Evolutionary conservation across 1,140 invertebrate genomes (phyloP), one percentile per base, ranked within the genome.

Genomic region (Drosophila ficusphila): DNA sequence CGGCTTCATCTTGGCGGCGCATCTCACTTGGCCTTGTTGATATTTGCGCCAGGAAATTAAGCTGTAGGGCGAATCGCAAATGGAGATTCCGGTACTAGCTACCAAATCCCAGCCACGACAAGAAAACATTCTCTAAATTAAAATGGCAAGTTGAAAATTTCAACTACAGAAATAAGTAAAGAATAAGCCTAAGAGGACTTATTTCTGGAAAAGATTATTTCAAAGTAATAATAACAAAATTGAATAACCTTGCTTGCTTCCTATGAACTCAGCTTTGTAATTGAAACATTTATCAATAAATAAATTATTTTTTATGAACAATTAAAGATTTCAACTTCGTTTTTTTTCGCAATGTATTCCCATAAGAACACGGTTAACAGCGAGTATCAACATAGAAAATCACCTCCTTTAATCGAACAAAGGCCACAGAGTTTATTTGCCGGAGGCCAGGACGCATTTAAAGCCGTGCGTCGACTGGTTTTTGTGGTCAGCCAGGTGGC

Each of bases 31-130:
- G 38, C 51, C 68, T 64, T 83, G 76, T 83, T 86, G 81, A 85
- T 86, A 79, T 85, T 85, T 86, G 76, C 76, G 60, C 58, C 76
- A 76, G 79, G 76, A 85, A 85, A 85, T 85, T 58, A 86, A 85
- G 81, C 81, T 86, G 57, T 57, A 41, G 61, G 76, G 67, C 76
- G 44, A 49, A 52, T 73, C 36, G 36, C 60, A 64, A 54, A 70
- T 60, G 36, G 25, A 23, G 44, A 67, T 25, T 64, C 14, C 54
- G 4, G 16, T 16, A 60, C 12, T 31, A 27, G 27, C 11, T 31
- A 38, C 18, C 3, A 18, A 25, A 57, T 21, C 9, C 51, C 39
- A 57, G 51, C 36, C 18, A 57, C 25, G 14, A 14, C 18, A 56
- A 38, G 21, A 56, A 36, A 27, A 19, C 19, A 54, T 58, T 11